These are phyloP conservation scores for Phrynosoma blainvillii DNA, from an alignment of 2,113 vertebrate species.

Conservation along the genomic window DNA sequence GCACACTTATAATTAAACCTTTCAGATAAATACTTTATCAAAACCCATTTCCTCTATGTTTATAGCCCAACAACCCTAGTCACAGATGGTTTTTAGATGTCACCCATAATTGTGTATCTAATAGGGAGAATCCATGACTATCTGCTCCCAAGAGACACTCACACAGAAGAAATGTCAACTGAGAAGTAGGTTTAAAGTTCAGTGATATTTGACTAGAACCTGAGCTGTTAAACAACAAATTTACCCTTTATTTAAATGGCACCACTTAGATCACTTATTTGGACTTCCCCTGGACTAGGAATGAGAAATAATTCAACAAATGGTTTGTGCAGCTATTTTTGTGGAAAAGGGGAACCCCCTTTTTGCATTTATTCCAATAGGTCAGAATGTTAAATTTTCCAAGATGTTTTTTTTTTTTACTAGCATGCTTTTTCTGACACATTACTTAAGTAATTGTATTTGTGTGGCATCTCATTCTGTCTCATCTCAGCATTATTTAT, in stretches of 20 bases:
- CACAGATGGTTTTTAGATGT: neutral
- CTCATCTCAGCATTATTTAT: neutral
- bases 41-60: neutral
- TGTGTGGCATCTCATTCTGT: neutral
- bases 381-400: neutral
- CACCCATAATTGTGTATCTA: neutral
- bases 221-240: slow-evolving; percentile 66
- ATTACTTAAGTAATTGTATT: slow-evolving; percentile 8
- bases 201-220: slow-evolving; percentile 39
- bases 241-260: slow-evolving; percentile 60
- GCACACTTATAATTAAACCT: neutral
- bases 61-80: neutral
- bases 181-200: slow-evolving; percentile 64
- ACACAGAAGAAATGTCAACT: slow-evolving; percentile 30
- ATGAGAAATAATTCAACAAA: slow-evolving; percentile 13
- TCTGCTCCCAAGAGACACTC: neutral
- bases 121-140: slow-evolving; percentile 38
- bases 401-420: slow-evolving; percentile 17
- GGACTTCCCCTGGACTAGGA: neutral
- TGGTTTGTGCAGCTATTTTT: neutral
- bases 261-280: slow-evolving; percentile 19
- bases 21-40: neutral
- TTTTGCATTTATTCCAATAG: slow-evolving; percentile 37
- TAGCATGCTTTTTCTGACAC: slow-evolving; percentile 12
- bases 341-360: no score